Evolutionary conservation across 2,797 vertebrate genomes (phyloP).

Genomic region (Eleutherodactylus coqui): DNA sequence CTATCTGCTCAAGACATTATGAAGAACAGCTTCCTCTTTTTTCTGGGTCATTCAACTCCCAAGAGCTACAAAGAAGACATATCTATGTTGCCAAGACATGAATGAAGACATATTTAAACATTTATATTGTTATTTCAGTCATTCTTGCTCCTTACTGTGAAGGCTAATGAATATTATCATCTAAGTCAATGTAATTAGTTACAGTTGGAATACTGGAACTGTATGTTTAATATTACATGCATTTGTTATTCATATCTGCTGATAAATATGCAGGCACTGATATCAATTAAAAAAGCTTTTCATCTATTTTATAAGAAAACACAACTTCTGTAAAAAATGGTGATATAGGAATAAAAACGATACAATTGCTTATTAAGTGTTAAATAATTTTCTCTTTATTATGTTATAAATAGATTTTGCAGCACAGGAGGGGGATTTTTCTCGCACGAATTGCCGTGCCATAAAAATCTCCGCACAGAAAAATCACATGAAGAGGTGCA

Average conservation of each 20-base stretch:
- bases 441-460: too few relatives aligned
- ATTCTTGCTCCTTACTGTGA: slow-evolving; percentile 14
- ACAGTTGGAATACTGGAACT: background rate
- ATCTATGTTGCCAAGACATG: slow-evolving; percentile 25
- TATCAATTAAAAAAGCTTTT: background rate
- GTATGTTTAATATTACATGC: background rate
- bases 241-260: background rate
- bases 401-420: too few relatives aligned
- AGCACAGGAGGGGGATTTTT: too few relatives aligned
- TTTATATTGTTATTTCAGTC: slow-evolving; percentile 46
- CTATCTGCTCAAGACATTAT: slow-evolving; percentile 10
- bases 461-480: too few relatives aligned
- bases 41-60: slow-evolving; percentile 52
- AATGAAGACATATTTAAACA: slow-evolving; percentile 52
- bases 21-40: slow-evolving; percentile 17
- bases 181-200: slow-evolving; percentile 30
- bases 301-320: background rate
- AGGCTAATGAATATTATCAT: slow-evolving; percentile 32
- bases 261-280: background rate
- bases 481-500: too few relatives aligned
- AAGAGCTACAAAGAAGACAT: slow-evolving; percentile 28
- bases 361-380: too few relatives aligned
- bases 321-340: background rate
- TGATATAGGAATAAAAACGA: background rate
- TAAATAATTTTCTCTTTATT: too few relatives aligned